Evolutionary conservation across 2,888 invertebrate species (phyloP).

Genomic region (Drosophila fungiperda): DNA sequence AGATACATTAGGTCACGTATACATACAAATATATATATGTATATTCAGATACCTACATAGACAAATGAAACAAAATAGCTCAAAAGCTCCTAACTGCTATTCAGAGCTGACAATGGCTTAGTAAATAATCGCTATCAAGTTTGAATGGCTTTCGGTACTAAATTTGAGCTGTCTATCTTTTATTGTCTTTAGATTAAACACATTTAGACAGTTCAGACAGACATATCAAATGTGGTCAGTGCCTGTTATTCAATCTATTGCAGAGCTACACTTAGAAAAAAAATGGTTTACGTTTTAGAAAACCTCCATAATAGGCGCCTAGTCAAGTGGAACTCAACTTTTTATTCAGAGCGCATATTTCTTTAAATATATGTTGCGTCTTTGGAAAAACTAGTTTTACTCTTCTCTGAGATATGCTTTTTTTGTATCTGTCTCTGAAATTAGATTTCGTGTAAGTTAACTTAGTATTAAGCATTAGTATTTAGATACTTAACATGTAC

Average conservation of each 20-base stretch:
- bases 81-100: neutral
- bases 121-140: neutral
- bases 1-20: neutral
- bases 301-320: neutral
- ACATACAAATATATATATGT: neutral
- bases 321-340: neutral
- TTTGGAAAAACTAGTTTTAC: neutral
- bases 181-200: neutral
- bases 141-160: neutral
- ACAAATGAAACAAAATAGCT: slow-evolving; percentile 2
- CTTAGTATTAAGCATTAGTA: neutral
- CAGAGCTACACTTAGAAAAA: neutral
- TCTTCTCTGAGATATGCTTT: neutral
- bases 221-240: neutral
- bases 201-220: neutral
- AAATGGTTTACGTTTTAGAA: neutral
- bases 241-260: neutral
- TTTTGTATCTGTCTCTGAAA: neutral
- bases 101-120: neutral
- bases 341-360: neutral
- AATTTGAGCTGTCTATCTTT: slow-evolving; percentile 1
- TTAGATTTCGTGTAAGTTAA: neutral
- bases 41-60: neutral
- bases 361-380: neutral
- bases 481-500: neutral